Conservation (phyloP, 2,888 invertebrate genomes). For the Chymomyza fuscimana region DNA sequence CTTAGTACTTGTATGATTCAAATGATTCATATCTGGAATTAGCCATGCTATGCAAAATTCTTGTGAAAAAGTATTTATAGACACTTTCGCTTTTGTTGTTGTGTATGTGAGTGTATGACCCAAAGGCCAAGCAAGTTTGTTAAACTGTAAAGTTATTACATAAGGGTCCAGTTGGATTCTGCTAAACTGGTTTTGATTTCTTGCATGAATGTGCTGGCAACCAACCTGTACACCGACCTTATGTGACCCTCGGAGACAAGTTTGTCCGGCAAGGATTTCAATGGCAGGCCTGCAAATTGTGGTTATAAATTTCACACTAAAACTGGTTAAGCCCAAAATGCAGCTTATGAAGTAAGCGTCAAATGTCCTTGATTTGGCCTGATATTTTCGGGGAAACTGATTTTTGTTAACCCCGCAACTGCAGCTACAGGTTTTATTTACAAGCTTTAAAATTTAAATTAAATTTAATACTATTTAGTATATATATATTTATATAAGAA, state of each 20-base stretch:
- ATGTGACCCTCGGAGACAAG: conserved; percentile 54
- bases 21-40: background rate
- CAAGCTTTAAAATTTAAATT: conserved; percentile 11
- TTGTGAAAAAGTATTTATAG: conserved; percentile 17
- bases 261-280: conserved; percentile 57
- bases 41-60: conserved; percentile 35
- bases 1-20: background rate
- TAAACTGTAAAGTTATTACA: conserved; percentile 56
- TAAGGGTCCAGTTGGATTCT: conserved; percentile 59
- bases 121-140: conserved; percentile 41
- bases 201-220: conserved; percentile 2
- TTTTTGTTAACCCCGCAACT: conserved; percentile 45
- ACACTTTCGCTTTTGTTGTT: conserved; percentile 36
- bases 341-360: conserved; percentile 8
- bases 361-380: conserved; percentile 58
- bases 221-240: conserved; percentile 4
- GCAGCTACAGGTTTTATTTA: conserved; percentile 23
- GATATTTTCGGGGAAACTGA: conserved; percentile 50
- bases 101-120: background rate
- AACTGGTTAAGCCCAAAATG: conserved; percentile 49
- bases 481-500: conserved; percentile 25
- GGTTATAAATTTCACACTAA: conserved; percentile 57
- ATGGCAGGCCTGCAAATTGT: conserved; percentile 66
- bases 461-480: conserved; percentile 40
- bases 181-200: conserved; percentile 54